These are phyloP conservation scores for Cynocephalus volans DNA, from an alignment of 2,113 vertebrate genomes.

Conservation along the genomic window DNA sequence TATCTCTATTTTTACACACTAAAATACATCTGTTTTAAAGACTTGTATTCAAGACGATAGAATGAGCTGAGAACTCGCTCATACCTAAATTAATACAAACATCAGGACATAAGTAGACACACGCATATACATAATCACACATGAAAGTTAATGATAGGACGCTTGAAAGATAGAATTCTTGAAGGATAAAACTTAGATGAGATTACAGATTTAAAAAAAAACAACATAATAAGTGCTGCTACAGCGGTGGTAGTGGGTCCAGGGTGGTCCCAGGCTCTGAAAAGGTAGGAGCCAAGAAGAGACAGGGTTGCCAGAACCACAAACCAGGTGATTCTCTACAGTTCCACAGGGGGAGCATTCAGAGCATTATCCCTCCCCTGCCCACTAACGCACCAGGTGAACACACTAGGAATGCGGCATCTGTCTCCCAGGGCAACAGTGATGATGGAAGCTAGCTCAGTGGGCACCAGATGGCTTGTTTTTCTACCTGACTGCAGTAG, in stretches of 20 bases:
- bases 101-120: neutral
- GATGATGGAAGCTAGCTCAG: neutral
- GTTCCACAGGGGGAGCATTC: too few species aligned
- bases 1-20: neutral
- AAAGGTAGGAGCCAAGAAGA: neutral
- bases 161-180: too few species aligned
- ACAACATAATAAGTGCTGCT: neutral
- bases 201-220: neutral
- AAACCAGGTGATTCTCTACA: too few species aligned
- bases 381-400: neutral
- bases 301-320: rapidly evolving
- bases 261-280: neutral
- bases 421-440: too few species aligned
- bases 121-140: neutral
- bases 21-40: neutral
- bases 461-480: neutral
- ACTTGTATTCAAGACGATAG: neutral
- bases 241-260: neutral
- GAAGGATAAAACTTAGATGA: neutral
- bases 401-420: neutral
- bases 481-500: neutral
- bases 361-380: neutral
- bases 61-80: neutral
- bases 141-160: neutral
- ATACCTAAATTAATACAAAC: neutral